These are phyloP conservation scores for Chascanopsetta lugubris DNA, from an alignment of 2,113 vertebrate genomes.

Conservation along the genomic window DNA sequence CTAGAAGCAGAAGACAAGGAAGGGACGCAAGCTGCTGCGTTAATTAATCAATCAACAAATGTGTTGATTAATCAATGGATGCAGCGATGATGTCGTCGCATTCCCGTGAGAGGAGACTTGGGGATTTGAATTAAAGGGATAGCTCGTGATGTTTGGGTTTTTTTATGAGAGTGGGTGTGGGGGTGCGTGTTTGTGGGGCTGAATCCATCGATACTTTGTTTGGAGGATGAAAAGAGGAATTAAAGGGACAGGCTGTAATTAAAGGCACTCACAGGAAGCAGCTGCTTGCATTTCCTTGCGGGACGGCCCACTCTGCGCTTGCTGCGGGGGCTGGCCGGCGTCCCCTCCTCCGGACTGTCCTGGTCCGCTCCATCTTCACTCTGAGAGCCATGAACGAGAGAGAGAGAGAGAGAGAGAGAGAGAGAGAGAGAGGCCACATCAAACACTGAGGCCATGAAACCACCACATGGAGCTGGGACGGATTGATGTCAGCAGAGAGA, in stretches of 20 bases:
- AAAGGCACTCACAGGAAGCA: constrained; percentile 80
- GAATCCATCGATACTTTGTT: too few relatives aligned
- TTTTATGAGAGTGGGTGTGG: too few relatives aligned
- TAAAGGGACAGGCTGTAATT: constrained; percentile 40
- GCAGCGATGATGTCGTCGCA: not conserved
- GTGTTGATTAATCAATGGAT: constrained; percentile 18
- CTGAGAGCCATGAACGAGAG: constrained; percentile 77
- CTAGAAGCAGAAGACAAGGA: constrained; percentile 17
- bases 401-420: too few relatives aligned
- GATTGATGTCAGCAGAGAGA: constrained; percentile 40
- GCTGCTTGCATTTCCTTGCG: constrained; percentile 90
- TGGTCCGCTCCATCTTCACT: constrained; percentile 86
- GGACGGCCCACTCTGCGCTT: constrained; percentile 90
- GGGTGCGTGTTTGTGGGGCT: constrained; percentile 14
- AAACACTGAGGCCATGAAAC: constrained; percentile 30
- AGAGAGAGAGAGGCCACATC: constrained; percentile 50
- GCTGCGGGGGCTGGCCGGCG: constrained; percentile 81
- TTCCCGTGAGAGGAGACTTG: too few relatives aligned
- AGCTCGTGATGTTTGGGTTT: too few relatives aligned
- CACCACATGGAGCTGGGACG: constrained; percentile 16
- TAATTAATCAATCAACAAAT: constrained; percentile 18
- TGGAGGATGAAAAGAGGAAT: constrained; percentile 16
- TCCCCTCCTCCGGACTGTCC: constrained; percentile 88
- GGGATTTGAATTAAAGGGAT: too few relatives aligned
- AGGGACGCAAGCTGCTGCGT: constrained; percentile 1